Conservation (phyloP, 2,113 vertebrate species). For the Amia ocellicauda region DNA sequence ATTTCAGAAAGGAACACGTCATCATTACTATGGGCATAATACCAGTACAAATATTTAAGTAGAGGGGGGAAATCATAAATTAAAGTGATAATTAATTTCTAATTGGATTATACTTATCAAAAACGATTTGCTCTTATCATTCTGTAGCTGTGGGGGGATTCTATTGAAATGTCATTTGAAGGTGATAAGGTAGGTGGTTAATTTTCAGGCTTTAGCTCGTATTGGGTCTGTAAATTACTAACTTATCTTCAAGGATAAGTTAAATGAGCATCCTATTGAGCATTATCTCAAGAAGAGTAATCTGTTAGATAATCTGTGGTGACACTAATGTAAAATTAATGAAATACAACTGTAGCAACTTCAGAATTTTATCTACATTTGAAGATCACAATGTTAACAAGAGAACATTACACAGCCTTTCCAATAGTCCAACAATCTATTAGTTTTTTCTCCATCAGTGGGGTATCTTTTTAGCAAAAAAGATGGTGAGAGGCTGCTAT, state of each 20-base stretch:
- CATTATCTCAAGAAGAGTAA: conserved; percentile 50
- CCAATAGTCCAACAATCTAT: background rate
- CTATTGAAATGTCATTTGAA: conserved; percentile 40
- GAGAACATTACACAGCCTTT: conserved; percentile 5
- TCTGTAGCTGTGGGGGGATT: conserved; percentile 25
- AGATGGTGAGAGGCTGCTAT: background rate
- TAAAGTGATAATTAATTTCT: conserved; percentile 19
- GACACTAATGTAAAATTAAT: conserved; percentile 63
- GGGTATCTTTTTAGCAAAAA: background rate
- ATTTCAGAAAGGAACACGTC: no score
- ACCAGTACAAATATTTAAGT: no score
- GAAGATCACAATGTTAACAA: conserved; percentile 13
- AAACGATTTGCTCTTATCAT: conserved; percentile 28
- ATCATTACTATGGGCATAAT: no score
- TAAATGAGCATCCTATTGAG: conserved; percentile 56
- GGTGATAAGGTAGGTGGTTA: conserved; percentile 42
- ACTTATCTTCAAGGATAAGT: conserved; percentile 52
- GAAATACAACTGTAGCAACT: conserved; percentile 31
- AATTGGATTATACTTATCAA: conserved; percentile 43
- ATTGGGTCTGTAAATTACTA: conserved; percentile 53
- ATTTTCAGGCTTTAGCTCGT: conserved; percentile 40
- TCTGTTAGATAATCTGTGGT: conserved; percentile 55
- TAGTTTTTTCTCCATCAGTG: background rate
- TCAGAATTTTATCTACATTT: conserved; percentile 13
- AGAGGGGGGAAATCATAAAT: background rate